Evolutionary conservation across 2,797 vertebrate species (phyloP).

Genomic region (Halcyon smyrnensis): DNA sequence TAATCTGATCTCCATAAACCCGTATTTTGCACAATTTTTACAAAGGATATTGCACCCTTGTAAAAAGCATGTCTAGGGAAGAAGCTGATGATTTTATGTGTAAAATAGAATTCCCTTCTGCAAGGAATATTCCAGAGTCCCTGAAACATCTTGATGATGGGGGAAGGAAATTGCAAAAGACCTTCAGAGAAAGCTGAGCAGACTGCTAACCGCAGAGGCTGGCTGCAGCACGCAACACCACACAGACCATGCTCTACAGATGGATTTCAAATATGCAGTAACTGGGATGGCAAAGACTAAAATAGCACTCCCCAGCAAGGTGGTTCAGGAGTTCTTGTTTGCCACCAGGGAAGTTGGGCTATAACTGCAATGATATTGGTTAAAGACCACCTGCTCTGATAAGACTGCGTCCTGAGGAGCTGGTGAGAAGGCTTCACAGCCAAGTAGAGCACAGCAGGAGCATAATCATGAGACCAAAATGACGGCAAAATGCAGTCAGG

Average conservation of each 20-base stretch:
- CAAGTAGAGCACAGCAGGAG: not conserved
- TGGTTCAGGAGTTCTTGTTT: not conserved
- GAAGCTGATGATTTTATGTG: not conserved
- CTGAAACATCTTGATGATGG: not conserved
- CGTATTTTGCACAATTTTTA: not conserved
- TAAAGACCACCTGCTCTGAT: not conserved
- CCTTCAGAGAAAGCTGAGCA: not conserved
- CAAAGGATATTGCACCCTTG: not conserved
- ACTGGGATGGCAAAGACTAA: not conserved
- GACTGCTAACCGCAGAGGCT: not conserved
- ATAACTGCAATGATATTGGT: not conserved
- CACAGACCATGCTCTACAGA: not conserved
- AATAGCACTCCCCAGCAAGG: not conserved
- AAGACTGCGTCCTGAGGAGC: not conserved
- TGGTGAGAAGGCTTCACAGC: not conserved
- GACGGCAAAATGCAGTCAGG: not conserved
- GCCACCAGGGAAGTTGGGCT: not conserved
- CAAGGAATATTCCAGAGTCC: not conserved
- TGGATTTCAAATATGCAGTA: accelerated
- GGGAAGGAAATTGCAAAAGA: not conserved
- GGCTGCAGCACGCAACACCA: not conserved
- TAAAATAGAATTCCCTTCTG: not conserved
- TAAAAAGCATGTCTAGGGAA: not conserved
- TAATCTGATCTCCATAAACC: constrained; percentile 24
- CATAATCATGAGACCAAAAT: not conserved